Percentiles rank a stretch among this genome's conserved stretches.
phyloP scores from a whole-genome alignment of 2,797 vertebrate genomes.

The Chelonia mydas region DNA sequence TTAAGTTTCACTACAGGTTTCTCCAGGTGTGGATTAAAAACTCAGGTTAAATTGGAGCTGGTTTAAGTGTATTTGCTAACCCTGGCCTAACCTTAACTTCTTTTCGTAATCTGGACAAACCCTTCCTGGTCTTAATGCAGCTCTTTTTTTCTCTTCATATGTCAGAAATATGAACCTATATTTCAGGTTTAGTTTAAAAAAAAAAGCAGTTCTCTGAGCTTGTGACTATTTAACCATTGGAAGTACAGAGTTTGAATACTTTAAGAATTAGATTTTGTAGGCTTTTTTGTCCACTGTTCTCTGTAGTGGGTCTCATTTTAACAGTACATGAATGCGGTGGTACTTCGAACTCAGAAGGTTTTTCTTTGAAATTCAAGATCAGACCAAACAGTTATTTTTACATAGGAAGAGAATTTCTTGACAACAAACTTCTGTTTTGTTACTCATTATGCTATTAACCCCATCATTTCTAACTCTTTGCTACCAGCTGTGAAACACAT shows the following conservation, averaged over 20 bases:
- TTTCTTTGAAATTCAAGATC: not conserved
- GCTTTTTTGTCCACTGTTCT: not conserved
- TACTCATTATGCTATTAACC: not conserved
- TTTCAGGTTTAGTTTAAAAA: not conserved
- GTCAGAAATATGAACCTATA: not conserved
- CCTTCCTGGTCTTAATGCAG: not conserved
- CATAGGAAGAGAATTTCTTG: not conserved
- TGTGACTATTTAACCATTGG: not conserved
- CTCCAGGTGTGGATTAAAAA: not conserved
- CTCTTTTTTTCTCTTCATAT: not conserved
- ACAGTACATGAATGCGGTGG: not conserved
- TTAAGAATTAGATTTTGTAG: not conserved
- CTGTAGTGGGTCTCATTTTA: slow-evolving; percentile 4
- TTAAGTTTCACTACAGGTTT: not conserved
- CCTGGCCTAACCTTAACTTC: not conserved
- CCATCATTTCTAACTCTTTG: not conserved
- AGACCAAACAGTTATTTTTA: not conserved
- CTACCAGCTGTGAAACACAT: not conserved
- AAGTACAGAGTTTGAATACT: not conserved
- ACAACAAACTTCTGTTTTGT: not conserved
- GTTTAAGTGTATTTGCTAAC: not conserved
- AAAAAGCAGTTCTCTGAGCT: not conserved
- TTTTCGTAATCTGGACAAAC: not conserved
- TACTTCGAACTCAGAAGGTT: not conserved
- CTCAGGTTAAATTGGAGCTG: not conserved